Evolutionary conservation across 2,113 vertebrate genomes (phyloP).

Genomic region (Dissostichus mawsoni): DNA sequence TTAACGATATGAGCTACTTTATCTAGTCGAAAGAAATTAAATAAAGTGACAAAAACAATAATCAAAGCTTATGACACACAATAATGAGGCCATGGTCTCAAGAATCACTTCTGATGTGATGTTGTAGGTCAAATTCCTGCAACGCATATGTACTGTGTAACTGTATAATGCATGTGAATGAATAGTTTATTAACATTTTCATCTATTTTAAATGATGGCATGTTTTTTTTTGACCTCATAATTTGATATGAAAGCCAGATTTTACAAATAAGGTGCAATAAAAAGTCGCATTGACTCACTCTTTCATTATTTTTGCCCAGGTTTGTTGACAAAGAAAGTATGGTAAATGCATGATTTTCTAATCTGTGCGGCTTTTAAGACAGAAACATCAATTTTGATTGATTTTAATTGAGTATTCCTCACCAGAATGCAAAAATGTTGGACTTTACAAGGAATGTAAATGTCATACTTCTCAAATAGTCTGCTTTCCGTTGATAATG

Average conservation of each 20-base stretch:
- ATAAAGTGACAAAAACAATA: background rate
- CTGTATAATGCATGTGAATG: background rate
- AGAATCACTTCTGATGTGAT: conserved; percentile 1
- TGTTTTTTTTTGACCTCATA: conserved; percentile 54
- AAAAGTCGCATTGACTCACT: conserved; percentile 17
- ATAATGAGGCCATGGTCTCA: conserved; percentile 34
- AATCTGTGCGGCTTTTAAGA: background rate
- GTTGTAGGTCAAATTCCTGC: conserved; percentile 40
- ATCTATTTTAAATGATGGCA: conserved; percentile 56
- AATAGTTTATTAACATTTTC: background rate
- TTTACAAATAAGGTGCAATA: conserved; percentile 60
- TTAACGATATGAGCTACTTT: conserved; percentile 62
- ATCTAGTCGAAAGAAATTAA: conserved; percentile 21
- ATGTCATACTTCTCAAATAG: background rate
- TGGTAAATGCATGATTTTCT: conserved; percentile 32
- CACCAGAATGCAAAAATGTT: background rate
- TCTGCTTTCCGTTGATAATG: conserved; percentile 19
- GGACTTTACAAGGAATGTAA: conserved; percentile 8
- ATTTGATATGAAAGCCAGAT: conserved; percentile 56
- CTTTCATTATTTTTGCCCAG: conserved; percentile 19
- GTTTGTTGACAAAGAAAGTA: conserved; percentile 28
- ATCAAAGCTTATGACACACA: conserved; percentile 21
- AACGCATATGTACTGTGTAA: background rate
- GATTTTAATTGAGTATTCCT: background rate
- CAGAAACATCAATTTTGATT: conserved; percentile 12